phyloP scores from a whole-genome alignment of 1,140 invertebrate genomes.

The Lordiphosa stackelbergi region DNA sequence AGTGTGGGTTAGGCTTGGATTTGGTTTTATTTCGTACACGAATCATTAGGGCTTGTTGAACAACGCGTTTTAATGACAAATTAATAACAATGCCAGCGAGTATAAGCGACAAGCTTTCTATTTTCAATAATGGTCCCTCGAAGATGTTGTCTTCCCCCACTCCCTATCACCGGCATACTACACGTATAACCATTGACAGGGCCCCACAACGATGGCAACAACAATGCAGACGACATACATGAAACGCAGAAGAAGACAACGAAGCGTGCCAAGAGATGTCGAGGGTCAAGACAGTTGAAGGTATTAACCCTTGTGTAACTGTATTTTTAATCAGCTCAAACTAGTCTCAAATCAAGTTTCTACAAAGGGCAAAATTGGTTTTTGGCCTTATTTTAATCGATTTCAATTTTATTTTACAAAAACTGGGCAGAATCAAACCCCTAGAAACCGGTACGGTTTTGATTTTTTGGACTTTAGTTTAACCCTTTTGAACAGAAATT shows the following conservation, averaged over 20 bases:
- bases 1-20: background rate
- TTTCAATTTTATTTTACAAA: no score
- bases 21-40: constrained; percentile 29
- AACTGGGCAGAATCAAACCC: no score
- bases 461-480: no score
- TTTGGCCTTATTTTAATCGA: no score
- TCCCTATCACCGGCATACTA: background rate
- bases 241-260: constrained; percentile 17
- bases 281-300: constrained; percentile 28
- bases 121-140: constrained; percentile 46
- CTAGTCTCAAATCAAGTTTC: background rate
- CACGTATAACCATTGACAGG: constrained; percentile 40
- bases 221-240: constrained; percentile 8
- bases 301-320: constrained; percentile 37
- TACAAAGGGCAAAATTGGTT: background rate
- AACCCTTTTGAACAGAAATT: no score
- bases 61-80: constrained; percentile 58
- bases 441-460: no score
- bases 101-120: constrained; percentile 60
- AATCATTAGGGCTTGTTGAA: constrained; percentile 67
- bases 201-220: constrained; percentile 36
- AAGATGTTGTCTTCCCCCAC: constrained; percentile 16
- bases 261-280: constrained; percentile 29
- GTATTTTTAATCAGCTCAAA: no score
- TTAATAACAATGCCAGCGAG: constrained; percentile 52